These are phyloP conservation scores for Enteromius treurensis DNA, from an alignment of 2,797 vertebrate species.

Conservation along the genomic window DNA sequence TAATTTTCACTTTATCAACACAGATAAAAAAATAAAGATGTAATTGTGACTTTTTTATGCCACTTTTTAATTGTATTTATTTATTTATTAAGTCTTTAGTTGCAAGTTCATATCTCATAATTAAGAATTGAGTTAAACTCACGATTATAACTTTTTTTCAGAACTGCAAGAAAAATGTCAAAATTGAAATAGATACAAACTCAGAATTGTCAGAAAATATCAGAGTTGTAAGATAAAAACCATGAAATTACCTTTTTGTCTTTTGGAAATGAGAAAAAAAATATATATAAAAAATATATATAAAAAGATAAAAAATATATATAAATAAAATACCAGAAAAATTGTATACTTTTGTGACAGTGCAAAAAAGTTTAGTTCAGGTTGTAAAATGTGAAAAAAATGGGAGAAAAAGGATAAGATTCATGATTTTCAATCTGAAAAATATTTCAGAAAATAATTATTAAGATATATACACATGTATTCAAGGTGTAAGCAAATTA, in stretches of 20 bases:
- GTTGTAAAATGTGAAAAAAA: neutral
- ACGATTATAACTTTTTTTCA: too few species aligned
- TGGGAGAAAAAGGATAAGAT: too few species aligned
- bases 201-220: too few species aligned
- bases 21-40: neutral
- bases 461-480: neutral
- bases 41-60: neutral
- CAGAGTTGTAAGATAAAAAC: too few species aligned
- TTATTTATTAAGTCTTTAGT: neutral
- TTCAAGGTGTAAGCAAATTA: neutral
- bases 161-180: too few species aligned
- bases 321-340: too few species aligned
- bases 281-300: too few species aligned
- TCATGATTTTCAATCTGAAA: neutral
- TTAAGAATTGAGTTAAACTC: neutral
- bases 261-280: too few species aligned
- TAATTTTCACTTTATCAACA: neutral
- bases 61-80: neutral
- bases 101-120: neutral
- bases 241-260: too few species aligned
- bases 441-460: neutral
- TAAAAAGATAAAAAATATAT: too few species aligned
- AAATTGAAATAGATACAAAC: too few species aligned
- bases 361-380: neutral
- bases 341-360: too few species aligned